Evolutionary conservation across 92 coral and sea anemone species (phyloP), one percentile per base, ranked within the genome.

Genomic region (Chrysogorgia sp.): DNA sequence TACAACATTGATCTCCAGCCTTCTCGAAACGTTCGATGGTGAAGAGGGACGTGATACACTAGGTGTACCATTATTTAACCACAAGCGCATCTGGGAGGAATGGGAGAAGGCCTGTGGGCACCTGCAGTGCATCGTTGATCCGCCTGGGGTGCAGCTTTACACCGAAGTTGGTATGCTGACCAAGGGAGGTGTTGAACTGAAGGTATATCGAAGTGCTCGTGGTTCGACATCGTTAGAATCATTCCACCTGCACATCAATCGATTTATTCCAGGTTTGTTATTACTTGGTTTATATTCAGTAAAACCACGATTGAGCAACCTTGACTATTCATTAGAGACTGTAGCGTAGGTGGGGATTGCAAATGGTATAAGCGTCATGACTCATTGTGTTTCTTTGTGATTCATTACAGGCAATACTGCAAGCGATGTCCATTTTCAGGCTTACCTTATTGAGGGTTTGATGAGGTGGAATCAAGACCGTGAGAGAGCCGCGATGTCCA

Each of bases 171-270:
- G 85, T 34, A 53, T 49, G 7, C 19, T 50, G 40, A 71, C 74
- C 21, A 71, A 60, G 20, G 72, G 80, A n/a, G 60, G 71, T 60
- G 71, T 71, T 43, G 60, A 71, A 37, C 40, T 71, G 56, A 81
- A 41, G 62, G 75, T 50, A 35, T 79, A 67, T 25, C 61, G 63
- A 62, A 49, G 82, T 48, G 74, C 74, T 7, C 71, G 63, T 15
- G 82, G 82, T 8, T 77, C 82, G 0, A 77, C 63, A 50, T 77
- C 74, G 0, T 50, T 77, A 60, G 74, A 77, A 61, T 52, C 67
- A 7, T 66, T 79, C 53, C 83, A 79, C 56, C 33, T 49, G 35
- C 66, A 77, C 23, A 55, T 77, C 14, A 25, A 63, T 20, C n/a
- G 50, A 25, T 77, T 77, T 35, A 63, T 47, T 9, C 75, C 75